A percentile compares a stretch with the other conserved stretches of the same genome.
These are phyloP conservation scores for Lycocorax pyrrhopterus DNA, from an alignment of 2,113 vertebrate species.

Conservation along the genomic window DNA sequence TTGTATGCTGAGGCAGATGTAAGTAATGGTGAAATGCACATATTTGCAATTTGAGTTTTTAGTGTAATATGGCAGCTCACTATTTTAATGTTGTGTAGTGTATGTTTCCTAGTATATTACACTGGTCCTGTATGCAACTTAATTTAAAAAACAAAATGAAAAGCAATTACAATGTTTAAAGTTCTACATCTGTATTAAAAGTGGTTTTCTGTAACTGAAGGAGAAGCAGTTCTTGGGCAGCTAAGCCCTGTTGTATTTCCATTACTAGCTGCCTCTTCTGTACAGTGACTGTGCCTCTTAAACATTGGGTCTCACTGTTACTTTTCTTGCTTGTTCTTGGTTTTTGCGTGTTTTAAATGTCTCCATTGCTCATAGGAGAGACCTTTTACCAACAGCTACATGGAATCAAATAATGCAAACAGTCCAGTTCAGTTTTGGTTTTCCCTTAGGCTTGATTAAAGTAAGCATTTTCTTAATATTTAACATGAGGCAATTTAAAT, in stretches of 20 bases:
- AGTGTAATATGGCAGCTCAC: background rate
- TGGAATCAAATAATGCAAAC: background rate
- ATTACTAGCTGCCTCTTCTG: background rate
- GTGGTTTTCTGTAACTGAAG: background rate
- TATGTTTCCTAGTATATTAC: background rate
- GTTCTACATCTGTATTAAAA: background rate
- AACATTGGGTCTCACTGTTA: background rate
- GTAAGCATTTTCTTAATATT: background rate
- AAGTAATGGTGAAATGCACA: background rate
- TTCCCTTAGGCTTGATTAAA: background rate
- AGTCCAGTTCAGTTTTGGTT: background rate
- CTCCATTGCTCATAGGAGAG: background rate
- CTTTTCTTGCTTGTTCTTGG: background rate
- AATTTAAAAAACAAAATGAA: background rate
- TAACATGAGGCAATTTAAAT: background rate
- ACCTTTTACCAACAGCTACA: background rate
- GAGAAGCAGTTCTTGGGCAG: background rate
- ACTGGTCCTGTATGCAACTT: background rate
- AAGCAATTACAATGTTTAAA: accelerated
- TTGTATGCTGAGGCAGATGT: background rate
- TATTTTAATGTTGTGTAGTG: background rate
- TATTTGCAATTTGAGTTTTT: background rate
- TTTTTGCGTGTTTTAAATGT: background rate
- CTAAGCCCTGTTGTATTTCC: background rate
- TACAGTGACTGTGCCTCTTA: background rate